These are phyloP conservation scores for Crossoptilon crossoptilon DNA, from an alignment of 2,797 vertebrate genomes.

Conservation along the genomic window DNA sequence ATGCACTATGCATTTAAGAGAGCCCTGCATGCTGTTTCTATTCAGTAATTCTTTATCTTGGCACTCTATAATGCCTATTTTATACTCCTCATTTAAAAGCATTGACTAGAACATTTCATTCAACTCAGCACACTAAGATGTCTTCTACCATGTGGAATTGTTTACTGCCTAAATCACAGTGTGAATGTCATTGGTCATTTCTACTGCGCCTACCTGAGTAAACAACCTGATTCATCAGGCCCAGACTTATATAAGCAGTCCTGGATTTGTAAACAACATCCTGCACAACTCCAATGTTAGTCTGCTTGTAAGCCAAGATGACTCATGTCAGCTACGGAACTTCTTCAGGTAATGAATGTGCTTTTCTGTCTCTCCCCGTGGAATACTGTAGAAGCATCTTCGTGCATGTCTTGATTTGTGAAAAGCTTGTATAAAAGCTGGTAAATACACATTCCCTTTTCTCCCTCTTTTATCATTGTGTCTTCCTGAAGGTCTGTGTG, in stretches of 20 bases:
- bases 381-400: background rate
- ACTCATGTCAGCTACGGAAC: background rate
- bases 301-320: background rate
- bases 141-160: fast-evolving
- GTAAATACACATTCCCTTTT: background rate
- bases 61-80: background rate
- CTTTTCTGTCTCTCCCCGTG: background rate
- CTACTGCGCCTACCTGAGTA: background rate
- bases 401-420: background rate
- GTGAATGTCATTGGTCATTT: background rate
- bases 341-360: background rate
- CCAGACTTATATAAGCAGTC: background rate
- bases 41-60: background rate
- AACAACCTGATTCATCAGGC: background rate
- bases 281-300: background rate
- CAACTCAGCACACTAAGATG: background rate
- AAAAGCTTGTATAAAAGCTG: background rate
- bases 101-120: background rate
- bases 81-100: background rate
- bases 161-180: background rate
- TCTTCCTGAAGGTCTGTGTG: background rate
- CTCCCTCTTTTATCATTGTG: background rate
- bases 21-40: background rate
- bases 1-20: background rate
- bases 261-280: fast-evolving